A percentile compares a stretch with the other conserved stretches of the same genome.
phyloP scores from a whole-genome alignment of 2,888 invertebrate species.

The Panopea generosa region DNA sequence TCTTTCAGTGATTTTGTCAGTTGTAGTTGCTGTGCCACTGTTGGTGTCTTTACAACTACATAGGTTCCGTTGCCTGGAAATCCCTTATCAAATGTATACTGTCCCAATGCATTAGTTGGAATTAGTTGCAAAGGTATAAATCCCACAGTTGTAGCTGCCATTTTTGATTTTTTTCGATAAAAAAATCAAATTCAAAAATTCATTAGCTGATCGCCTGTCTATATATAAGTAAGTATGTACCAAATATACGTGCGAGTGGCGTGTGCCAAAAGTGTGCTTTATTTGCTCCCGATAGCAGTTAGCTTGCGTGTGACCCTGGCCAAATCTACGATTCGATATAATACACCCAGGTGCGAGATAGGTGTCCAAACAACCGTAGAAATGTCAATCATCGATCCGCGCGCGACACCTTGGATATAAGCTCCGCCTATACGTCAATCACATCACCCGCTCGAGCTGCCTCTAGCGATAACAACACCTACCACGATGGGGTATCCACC shows the following conservation, averaged over 20 bases:
- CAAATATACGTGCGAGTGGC: conserved; percentile 58
- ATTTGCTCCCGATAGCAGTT: conserved; percentile 53
- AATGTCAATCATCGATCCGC: conserved; percentile 60
- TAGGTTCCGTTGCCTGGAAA: conserved; percentile 74
- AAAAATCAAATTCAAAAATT: not conserved
- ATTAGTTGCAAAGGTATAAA: conserved; percentile 71
- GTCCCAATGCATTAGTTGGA: conserved; percentile 55
- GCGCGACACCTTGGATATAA: conserved; percentile 53
- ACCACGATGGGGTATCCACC: conserved; percentile 42
- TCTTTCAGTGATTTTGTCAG: conserved; percentile 68
- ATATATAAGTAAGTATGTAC: conserved; percentile 41
- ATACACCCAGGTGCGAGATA: conserved; percentile 60
- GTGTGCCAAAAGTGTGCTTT: conserved; percentile 66
- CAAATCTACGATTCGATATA: conserved; percentile 43
- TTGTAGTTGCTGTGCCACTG: conserved; percentile 79
- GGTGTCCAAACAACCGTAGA: conserved; percentile 39
- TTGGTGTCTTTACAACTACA: conserved; percentile 74
- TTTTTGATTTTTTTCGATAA: conserved; percentile 1
- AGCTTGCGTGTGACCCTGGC: conserved; percentile 53
- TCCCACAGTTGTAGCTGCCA: conserved; percentile 69
- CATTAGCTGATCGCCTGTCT: conserved; percentile 20
- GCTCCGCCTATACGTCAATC: conserved; percentile 62
- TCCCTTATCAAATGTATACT: conserved; percentile 62
- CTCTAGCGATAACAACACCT: conserved; percentile 41
- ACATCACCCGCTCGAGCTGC: conserved; percentile 41